These are phyloP conservation scores for Atrina japonica DNA, from an alignment of 2,888 invertebrate species.

Conservation along the genomic window DNA sequence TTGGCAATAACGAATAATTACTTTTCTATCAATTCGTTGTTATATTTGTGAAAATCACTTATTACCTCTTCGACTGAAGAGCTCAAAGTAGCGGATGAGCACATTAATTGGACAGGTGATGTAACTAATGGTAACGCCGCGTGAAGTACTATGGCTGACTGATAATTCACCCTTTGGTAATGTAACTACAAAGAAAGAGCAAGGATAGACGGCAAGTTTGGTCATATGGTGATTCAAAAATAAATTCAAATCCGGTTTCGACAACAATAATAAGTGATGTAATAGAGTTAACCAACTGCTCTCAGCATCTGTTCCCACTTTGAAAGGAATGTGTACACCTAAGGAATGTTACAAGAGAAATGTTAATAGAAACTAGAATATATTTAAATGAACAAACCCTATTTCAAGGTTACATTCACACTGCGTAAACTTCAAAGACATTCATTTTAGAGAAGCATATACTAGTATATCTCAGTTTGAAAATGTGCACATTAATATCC, in stretches of 20 bases:
- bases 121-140: slow-evolving; percentile 34
- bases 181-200: slow-evolving; percentile 21
- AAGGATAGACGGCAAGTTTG: not conserved
- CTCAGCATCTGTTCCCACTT: no score
- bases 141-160: slow-evolving; percentile 32
- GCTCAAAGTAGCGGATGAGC: slow-evolving; percentile 21
- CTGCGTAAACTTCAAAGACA: no score
- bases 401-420: no score
- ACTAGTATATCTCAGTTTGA: no score
- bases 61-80: slow-evolving; percentile 34
- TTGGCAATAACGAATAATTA: slow-evolving; percentile 37
- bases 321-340: no score
- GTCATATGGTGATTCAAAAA: slow-evolving; percentile 35
- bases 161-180: slow-evolving; percentile 32
- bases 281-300: no score
- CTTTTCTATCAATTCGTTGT: slow-evolving; percentile 36
- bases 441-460: no score
- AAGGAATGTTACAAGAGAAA: no score
- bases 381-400: no score
- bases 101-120: slow-evolving; percentile 33
- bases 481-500: no score
- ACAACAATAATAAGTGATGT: no score
- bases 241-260: slow-evolving; percentile 17
- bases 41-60: slow-evolving; percentile 26
- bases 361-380: no score